These are phyloP conservation scores for Cataglyphis albicans DNA, from an alignment of 2,888 invertebrate species.

Conservation along the genomic window DNA sequence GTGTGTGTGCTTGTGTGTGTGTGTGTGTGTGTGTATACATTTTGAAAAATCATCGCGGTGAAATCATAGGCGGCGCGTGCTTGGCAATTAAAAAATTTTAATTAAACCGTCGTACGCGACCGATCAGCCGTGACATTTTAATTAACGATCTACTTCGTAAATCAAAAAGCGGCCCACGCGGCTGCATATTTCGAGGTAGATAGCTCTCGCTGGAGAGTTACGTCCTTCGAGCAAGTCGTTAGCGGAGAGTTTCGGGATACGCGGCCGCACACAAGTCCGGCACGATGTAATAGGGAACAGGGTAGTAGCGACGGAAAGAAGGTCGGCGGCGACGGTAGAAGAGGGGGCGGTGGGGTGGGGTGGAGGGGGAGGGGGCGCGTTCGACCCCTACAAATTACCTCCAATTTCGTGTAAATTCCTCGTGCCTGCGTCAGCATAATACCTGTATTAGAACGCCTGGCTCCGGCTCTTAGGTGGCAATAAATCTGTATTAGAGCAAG, in stretches of 20 bases:
- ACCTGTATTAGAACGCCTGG: conserved; percentile 81
- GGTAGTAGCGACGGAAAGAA: conserved; percentile 58
- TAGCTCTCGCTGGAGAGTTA: conserved; percentile 46
- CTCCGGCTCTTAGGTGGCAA: conserved; percentile 79
- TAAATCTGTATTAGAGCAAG: conserved; percentile 83
- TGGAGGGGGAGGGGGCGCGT: conserved; percentile 61
- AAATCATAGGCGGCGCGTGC: conserved; percentile 43
- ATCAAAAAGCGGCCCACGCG: conserved; percentile 60
- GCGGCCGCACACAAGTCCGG: conserved; percentile 54
- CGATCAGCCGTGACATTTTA: conserved; percentile 63
- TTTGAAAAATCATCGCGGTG: conserved; percentile 32
- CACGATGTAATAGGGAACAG: conserved; percentile 63
- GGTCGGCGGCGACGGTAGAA: conserved; percentile 30
- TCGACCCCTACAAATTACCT: conserved; percentile 83
- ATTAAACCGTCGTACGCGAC: conserved; percentile 55
- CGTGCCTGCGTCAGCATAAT: conserved; percentile 80
- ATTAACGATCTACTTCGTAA: conserved; percentile 65
- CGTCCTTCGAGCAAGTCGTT: conserved; percentile 57
- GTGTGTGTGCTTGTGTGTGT: too few species aligned
- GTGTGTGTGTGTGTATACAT: conserved; percentile 1
- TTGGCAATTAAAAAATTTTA: conserved; percentile 66
- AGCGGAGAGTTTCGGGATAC: conserved; percentile 50
- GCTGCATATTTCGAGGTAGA: conserved; percentile 45
- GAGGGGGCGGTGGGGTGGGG: neutral
- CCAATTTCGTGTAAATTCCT: conserved; percentile 83